Evolutionary conservation across 2,888 invertebrate species (phyloP).

Genomic region (Macropis europaea): DNA sequence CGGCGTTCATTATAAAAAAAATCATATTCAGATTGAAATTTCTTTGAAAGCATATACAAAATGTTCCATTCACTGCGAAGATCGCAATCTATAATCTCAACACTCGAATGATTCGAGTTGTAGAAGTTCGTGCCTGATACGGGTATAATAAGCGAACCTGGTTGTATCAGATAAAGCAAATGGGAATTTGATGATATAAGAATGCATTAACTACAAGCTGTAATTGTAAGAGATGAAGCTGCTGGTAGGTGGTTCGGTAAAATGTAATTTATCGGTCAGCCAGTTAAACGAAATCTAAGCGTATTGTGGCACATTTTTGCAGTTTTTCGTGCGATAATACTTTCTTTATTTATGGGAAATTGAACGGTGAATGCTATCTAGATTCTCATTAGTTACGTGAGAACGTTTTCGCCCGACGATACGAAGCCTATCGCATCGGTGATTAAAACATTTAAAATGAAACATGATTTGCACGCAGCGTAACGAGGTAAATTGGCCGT

Average conservation of each 20-base stretch:
- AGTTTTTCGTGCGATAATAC: slow-evolving; percentile 16
- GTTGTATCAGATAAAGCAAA: background rate
- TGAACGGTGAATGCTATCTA: slow-evolving; percentile 18
- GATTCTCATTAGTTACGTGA: slow-evolving; percentile 21
- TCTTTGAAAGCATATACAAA: too few relatives aligned
- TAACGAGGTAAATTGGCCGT: slow-evolving; percentile 3
- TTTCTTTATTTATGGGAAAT: slow-evolving; percentile 10
- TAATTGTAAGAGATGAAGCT: background rate
- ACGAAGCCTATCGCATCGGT: slow-evolving; percentile 4
- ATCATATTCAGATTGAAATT: too few relatives aligned
- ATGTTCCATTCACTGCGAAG: background rate
- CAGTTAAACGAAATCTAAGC: background rate
- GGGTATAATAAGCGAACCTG: background rate
- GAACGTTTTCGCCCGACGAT: slow-evolving; percentile 4
- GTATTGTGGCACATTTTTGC: slow-evolving; percentile 13
- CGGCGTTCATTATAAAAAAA: too few relatives aligned
- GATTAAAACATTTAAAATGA: slow-evolving; percentile 27
- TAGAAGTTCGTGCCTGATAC: background rate
- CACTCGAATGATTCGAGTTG: background rate
- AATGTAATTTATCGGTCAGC: background rate
- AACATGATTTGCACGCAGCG: background rate
- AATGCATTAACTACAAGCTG: slow-evolving; percentile 9
- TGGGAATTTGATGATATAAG: background rate
- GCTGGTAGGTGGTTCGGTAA: background rate
- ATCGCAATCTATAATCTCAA: background rate